These are phyloP conservation scores for Neoascia interrupta DNA, from an alignment of 2,888 invertebrate species.

Conservation along the genomic window DNA sequence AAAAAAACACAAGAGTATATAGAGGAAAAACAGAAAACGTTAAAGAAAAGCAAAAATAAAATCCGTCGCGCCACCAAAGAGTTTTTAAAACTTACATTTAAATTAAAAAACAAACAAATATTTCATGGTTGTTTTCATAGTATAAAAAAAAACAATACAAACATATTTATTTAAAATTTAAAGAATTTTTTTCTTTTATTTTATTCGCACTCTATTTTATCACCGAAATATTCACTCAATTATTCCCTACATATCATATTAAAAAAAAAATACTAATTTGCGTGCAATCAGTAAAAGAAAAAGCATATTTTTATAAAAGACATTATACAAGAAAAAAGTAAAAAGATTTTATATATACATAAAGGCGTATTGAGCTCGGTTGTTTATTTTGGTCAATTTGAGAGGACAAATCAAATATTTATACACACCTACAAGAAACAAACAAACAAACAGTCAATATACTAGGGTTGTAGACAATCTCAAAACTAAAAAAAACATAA, in stretches of 20 bases:
- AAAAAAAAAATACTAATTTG: conserved; percentile 33
- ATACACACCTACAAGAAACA: no score
- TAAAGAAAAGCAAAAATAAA: no score
- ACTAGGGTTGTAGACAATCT: no score
- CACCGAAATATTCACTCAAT: conserved; percentile 45
- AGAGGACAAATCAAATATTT: no score
- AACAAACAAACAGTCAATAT: no score
- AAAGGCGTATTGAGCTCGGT: conserved; percentile 44
- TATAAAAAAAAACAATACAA: conserved; percentile 30
- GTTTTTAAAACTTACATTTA: conserved; percentile 58
- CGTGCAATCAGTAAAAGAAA: conserved; percentile 51
- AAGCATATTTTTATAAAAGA: conserved; percentile 60
- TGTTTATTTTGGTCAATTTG: no score
- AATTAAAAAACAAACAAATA: conserved; percentile 19
- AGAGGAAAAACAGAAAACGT: no score
- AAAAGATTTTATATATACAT: conserved; percentile 36
- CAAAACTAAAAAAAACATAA: conserved; percentile 17
- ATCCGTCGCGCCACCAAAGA: conserved; percentile 70
- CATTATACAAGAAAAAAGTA: conserved; percentile 49
- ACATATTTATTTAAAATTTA: conserved; percentile 18
- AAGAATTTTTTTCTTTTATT: conserved; percentile 23
- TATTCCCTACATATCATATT: conserved; percentile 70
- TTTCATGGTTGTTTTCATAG: conserved; percentile 47
- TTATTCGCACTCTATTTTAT: no score
- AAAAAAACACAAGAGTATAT: conserved; percentile 3